Conservation (phyloP, 2,888 invertebrate species). For the Palloptera scutellata region DNA sequence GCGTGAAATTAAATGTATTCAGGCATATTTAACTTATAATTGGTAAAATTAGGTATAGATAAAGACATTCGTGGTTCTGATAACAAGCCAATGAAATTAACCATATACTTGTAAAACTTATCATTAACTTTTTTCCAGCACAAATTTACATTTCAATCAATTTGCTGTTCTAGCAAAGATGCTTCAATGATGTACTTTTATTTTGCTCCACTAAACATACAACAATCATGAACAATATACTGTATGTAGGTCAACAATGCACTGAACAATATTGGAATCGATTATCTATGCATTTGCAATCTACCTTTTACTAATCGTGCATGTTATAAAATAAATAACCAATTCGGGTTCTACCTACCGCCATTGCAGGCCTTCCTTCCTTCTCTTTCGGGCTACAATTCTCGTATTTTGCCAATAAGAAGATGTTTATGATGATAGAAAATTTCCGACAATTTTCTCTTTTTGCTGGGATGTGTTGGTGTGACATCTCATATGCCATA, state of each 20-base stretch:
- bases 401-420: too few relatives aligned
- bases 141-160: neutral
- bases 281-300: constrained; percentile 29
- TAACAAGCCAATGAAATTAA: too few relatives aligned
- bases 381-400: too few relatives aligned
- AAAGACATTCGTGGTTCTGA: too few relatives aligned
- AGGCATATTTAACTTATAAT: too few relatives aligned
- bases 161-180: neutral
- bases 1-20: too few relatives aligned
- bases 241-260: neutral
- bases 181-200: neutral
- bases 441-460: constrained; percentile 26
- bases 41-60: too few relatives aligned
- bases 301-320: neutral
- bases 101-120: too few relatives aligned
- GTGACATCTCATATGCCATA: neutral
- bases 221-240: too few relatives aligned
- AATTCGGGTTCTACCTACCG: too few relatives aligned
- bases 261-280: constrained; percentile 23
- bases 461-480: neutral
- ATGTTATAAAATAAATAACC: neutral
- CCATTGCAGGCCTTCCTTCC: too few relatives aligned
- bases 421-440: constrained; percentile 11
- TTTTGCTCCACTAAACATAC: neutral
- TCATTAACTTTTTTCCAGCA: neutral